These are phyloP conservation scores for Zygogramma bicolorata DNA, from an alignment of 2,888 invertebrate genomes.

Conservation along the genomic window DNA sequence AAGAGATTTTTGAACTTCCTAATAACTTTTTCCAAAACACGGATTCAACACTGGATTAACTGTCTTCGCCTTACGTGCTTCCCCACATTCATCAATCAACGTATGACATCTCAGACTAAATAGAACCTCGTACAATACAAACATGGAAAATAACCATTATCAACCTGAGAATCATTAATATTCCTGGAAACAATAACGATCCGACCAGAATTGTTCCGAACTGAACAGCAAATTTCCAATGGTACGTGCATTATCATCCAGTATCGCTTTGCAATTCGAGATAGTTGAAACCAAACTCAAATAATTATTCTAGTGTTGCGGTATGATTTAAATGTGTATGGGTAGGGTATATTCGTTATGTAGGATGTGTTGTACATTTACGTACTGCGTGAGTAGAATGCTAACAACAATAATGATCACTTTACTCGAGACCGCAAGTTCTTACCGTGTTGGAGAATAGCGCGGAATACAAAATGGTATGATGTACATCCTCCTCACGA, in stretches of 20 bases:
- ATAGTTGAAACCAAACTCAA: constrained; percentile 25
- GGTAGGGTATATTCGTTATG: constrained; percentile 29
- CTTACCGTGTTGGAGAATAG: neutral
- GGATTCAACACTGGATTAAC: neutral
- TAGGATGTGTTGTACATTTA: constrained; percentile 26
- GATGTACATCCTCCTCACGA: too few species aligned
- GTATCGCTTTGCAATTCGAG: constrained; percentile 28
- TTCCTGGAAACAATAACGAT: neutral
- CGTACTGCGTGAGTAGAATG: constrained; percentile 13
- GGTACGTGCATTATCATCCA: constrained; percentile 28
- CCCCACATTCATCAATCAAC: neutral
- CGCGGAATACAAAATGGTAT: neutral
- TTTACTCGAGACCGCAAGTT: neutral
- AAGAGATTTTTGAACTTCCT: too few species aligned
- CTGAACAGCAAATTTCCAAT: constrained; percentile 31
- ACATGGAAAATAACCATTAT: neutral
- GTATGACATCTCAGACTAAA: neutral
- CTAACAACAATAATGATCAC: neutral
- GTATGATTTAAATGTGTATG: constrained; percentile 23
- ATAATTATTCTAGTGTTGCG: constrained; percentile 26
- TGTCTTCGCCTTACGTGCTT: neutral
- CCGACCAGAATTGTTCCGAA: constrained; percentile 17
- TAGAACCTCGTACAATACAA: neutral
- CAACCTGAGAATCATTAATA: constrained; percentile 19
- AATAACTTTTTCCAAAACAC: too few species aligned